A percentile compares a stretch with the other conserved stretches of the same genome.
Evolutionary conservation across 2,113 vertebrate genomes (phyloP).

Genomic region (Otolemur garnettii): DNA sequence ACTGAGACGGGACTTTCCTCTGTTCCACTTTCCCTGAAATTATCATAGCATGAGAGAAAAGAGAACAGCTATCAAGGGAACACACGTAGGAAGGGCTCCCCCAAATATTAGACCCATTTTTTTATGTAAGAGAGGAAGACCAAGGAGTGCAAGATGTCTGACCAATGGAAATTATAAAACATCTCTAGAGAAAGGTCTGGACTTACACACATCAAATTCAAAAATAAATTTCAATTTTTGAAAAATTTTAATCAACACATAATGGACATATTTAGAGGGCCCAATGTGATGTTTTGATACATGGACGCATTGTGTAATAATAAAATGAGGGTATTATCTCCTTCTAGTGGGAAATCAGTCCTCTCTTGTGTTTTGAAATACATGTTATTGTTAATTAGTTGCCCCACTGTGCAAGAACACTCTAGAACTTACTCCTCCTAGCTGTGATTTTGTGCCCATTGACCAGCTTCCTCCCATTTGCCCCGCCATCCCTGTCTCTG

Average conservation of each 20-base stretch:
- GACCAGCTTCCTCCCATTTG: background rate
- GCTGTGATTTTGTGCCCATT: background rate
- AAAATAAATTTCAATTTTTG: background rate
- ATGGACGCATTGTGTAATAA: background rate
- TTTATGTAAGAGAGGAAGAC: conserved; percentile 7
- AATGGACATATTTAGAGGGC: background rate
- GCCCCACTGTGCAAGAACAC: background rate
- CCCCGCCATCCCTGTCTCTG: background rate
- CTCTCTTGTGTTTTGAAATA: background rate
- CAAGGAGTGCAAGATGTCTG: background rate
- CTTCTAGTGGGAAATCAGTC: background rate
- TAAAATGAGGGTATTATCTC: background rate
- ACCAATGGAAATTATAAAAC: background rate
- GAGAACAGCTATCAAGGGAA: background rate
- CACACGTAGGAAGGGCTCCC: background rate
- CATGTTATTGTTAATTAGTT: background rate
- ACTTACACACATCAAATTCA: background rate
- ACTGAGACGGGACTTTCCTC: background rate
- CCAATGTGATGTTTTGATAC: background rate
- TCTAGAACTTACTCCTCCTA: background rate
- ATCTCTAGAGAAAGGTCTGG: background rate
- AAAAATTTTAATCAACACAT: background rate
- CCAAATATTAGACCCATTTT: background rate
- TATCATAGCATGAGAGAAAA: conserved; percentile 10
- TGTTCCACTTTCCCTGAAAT: background rate